Conservation (phyloP, 2,888 invertebrate species). For the Hymenopus coronatus region DNA sequence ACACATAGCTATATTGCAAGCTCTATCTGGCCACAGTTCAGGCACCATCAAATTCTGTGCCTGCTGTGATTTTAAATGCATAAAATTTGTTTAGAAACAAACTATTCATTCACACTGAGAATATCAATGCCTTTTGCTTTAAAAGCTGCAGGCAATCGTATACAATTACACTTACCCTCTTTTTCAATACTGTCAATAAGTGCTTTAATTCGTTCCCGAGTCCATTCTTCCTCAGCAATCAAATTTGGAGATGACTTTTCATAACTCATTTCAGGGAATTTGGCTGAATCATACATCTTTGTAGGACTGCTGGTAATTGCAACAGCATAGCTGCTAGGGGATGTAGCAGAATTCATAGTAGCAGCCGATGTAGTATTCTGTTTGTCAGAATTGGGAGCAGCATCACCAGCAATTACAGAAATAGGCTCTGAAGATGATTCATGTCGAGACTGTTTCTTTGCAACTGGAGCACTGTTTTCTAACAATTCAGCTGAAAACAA, state of each 20-base stretch:
- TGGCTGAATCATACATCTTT: not conserved
- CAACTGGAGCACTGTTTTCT: not conserved
- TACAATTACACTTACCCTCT: not conserved
- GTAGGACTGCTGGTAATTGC: not conserved
- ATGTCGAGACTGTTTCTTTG: not conserved
- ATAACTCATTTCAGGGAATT: not conserved
- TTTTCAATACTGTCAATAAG: not conserved
- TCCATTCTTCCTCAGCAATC: not conserved
- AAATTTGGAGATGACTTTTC: not conserved
- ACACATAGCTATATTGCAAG: too few species aligned
- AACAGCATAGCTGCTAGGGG: not conserved
- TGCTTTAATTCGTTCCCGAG: not conserved
- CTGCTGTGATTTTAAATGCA: too few species aligned
- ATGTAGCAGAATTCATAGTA: not conserved
- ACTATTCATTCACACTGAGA: too few species aligned
- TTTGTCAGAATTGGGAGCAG: not conserved
- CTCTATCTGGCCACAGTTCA: too few species aligned
- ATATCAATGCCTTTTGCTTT: too few species aligned
- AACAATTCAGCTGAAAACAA: not conserved
- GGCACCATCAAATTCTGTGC: too few species aligned
- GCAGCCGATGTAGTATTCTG: not conserved
- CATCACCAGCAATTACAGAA: not conserved
- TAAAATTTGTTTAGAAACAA: too few species aligned
- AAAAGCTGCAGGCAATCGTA: too few species aligned
- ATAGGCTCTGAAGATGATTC: not conserved